Percentiles rank a stretch among this genome's conserved stretches.
Conservation (phyloP, 2,888 invertebrate genomes). For the Nasonia oneida region DNA sequence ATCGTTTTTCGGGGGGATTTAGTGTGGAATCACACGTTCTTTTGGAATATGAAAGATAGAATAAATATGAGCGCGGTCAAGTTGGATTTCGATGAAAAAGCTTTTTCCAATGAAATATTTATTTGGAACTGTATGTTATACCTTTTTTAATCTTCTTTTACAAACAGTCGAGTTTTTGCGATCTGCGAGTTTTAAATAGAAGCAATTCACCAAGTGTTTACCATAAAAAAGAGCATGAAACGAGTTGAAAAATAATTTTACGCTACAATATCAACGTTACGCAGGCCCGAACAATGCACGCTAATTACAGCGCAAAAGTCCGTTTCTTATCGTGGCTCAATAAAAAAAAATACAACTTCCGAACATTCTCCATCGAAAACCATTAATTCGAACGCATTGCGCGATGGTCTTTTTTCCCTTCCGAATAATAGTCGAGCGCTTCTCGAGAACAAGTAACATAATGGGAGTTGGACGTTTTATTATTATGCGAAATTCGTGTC, state of each 20-base stretch:
- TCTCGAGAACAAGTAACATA: not conserved
- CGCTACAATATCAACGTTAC: not conserved
- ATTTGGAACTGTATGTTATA: no score
- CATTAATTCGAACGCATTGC: not conserved
- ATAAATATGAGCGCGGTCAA: no score
- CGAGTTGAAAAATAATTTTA: not conserved
- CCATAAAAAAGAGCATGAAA: not conserved
- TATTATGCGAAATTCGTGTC: conserved; percentile 10
- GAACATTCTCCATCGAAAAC: not conserved
- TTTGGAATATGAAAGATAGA: no score
- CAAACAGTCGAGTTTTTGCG: no score
- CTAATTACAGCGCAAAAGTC: not conserved
- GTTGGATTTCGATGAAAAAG: no score
- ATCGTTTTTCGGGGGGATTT: no score
- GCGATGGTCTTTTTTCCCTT: not conserved
- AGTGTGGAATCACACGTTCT: no score
- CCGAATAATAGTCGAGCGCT: not conserved
- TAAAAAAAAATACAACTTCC: conserved; percentile 4
- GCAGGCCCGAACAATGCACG: not conserved
- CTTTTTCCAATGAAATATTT: no score
- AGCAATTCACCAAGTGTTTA: not conserved
- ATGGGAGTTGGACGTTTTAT: not conserved
- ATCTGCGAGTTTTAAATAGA: not conserved
- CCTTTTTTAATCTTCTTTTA: no score
- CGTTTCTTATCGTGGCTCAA: not conserved